Percentiles rank a stretch among this genome's conserved stretches.
Evolutionary conservation across 2,888 invertebrate genomes (phyloP).

Genomic region (Caenorhabditis sinica): DNA sequence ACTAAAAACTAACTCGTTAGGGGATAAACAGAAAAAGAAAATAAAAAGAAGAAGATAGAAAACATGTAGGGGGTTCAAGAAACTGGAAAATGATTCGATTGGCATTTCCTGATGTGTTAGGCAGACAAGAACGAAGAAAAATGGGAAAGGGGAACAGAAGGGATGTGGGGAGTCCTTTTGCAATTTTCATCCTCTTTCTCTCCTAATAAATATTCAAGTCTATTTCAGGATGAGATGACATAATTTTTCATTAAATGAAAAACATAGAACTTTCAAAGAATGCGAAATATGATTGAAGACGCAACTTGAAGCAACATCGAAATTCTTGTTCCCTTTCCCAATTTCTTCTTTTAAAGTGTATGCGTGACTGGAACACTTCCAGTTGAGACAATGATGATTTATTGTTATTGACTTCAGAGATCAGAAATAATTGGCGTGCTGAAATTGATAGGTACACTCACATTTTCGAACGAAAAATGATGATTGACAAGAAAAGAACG

Average conservation of each 20-base stretch:
- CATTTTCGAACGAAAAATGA: background rate
- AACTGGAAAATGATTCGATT: conserved; percentile 60
- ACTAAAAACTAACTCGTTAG: conserved; percentile 40
- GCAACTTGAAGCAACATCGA: conserved; percentile 1
- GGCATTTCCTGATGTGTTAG: conserved; percentile 49
- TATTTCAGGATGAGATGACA: conserved; percentile 24
- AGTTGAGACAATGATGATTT: conserved; percentile 53
- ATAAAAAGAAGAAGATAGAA: conserved; percentile 13
- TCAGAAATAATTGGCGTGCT: conserved; percentile 38
- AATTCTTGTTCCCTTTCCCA: conserved; percentile 21
- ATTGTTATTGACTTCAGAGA: conserved; percentile 50
- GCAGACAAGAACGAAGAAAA: background rate
- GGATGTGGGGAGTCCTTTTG: conserved; percentile 8
- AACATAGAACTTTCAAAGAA: conserved; percentile 7
- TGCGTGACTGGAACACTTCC: conserved; percentile 64
- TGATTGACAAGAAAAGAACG: conserved; percentile 2
- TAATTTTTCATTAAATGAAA: conserved; percentile 8
- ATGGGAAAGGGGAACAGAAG: background rate
- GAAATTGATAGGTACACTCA: conserved; percentile 22
- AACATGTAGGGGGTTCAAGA: conserved; percentile 45
- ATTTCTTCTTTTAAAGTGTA: conserved; percentile 44
- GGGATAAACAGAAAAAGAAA: background rate
- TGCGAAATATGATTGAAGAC: conserved; percentile 31
- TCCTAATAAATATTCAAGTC: background rate
- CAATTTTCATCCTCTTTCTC: background rate